Conservation (phyloP, 30 jellyfish, hydroid and myxozoan genomes). For the Turritopsis rubra region DNA sequence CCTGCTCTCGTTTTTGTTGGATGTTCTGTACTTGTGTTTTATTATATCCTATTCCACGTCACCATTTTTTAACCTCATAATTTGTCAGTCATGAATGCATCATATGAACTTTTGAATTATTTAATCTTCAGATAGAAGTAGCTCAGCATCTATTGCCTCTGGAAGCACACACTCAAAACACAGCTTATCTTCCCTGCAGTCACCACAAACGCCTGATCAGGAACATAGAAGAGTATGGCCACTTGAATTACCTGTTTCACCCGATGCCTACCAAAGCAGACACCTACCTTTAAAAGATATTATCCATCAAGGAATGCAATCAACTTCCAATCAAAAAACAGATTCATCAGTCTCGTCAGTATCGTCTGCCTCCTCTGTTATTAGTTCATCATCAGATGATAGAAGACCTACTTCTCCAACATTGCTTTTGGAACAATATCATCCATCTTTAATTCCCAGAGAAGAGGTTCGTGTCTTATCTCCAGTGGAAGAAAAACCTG, state of each 20-base stretch:
- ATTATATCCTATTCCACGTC: too few species aligned
- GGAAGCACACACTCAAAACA: neutral
- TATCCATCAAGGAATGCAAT: neutral
- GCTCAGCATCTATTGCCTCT: neutral
- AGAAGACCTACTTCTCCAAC: slow-evolving; percentile 40
- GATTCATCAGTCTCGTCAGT: slow-evolving; percentile 32
- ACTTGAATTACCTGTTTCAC: neutral
- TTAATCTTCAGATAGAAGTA: neutral
- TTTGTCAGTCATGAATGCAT: too few species aligned
- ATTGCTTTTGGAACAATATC: neutral
- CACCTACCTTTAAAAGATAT: slow-evolving; percentile 6
- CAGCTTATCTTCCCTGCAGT: neutral
- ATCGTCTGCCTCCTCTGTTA: slow-evolving; percentile 18
- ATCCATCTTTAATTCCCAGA: slow-evolving; percentile 23
- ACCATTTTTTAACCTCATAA: too few species aligned
- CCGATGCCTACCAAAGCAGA: neutral
- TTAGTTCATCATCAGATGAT: slow-evolving; percentile 43
- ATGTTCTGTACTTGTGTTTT: too few species aligned
- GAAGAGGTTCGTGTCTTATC: slow-evolving; percentile 40
- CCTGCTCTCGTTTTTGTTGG: too few species aligned
- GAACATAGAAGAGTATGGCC: neutral
- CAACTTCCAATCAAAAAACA: neutral
- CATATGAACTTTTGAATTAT: too few species aligned
- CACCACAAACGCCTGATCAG: slow-evolving; percentile 6
- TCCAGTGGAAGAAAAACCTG: slow-evolving; percentile 39